Conservation (phyloP, 2,888 invertebrate species). For the Nasonovia ribisnigri region DNA sequence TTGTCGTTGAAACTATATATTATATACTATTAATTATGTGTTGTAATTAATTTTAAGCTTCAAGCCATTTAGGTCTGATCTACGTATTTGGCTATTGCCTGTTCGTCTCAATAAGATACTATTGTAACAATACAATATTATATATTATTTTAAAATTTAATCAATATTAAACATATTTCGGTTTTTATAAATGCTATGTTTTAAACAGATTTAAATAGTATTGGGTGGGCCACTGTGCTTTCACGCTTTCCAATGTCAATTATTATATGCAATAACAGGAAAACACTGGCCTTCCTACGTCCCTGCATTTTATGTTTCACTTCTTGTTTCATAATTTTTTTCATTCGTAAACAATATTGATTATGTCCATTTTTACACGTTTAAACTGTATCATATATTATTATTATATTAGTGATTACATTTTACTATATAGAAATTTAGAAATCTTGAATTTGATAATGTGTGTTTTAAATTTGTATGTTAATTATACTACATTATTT, state of each 20-base stretch:
- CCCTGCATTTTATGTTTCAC: not conserved
- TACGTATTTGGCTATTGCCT: not conserved
- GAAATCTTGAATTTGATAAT: not conserved
- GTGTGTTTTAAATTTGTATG: not conserved
- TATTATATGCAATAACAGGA: not conserved
- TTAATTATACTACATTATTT: not conserved
- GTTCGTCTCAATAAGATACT: not conserved
- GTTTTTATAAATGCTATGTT: not conserved
- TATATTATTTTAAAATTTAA: not conserved
- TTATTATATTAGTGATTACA: not conserved
- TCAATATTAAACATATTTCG: not conserved
- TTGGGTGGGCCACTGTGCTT: not conserved
- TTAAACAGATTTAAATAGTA: not conserved
- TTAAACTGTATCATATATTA: not conserved
- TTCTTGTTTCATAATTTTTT: not conserved
- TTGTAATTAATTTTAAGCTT: constrained; percentile 35
- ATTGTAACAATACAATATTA: not conserved
- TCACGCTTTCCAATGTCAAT: not conserved
- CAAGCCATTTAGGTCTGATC: constrained; percentile 13
- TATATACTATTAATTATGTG: not conserved
- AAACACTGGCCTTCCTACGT: not conserved
- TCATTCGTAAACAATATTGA: not conserved
- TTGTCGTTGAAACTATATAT: not conserved
- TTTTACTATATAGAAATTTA: not conserved
- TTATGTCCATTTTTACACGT: not conserved